Evolutionary conservation across 1,140 invertebrate genomes (phyloP).

Genomic region (Lycorma delicatula): DNA sequence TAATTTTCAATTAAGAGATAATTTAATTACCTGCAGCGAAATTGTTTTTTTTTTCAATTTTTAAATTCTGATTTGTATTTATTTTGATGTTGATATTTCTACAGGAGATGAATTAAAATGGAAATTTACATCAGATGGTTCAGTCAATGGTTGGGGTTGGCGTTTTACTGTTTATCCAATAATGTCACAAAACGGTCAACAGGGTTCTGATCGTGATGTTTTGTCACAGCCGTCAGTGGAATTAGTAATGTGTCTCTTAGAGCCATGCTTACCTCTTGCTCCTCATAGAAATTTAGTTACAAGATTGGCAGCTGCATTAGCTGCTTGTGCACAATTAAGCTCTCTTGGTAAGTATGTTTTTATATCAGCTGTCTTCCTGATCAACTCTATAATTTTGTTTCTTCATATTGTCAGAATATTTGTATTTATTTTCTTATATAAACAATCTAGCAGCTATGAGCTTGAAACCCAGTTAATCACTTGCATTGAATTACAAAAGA

Average conservation of each 20-base stretch:
- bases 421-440: no score
- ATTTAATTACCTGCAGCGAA: no score
- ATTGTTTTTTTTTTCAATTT: no score
- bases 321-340: constrained; percentile 81
- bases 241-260: constrained; percentile 77
- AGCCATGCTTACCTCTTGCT: constrained; percentile 57
- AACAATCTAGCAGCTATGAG: no score
- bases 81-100: constrained; percentile 18
- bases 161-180: constrained; percentile 90
- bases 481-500: no score
- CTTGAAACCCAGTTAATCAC: no score
- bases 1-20: no score
- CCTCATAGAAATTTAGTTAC: constrained; percentile 53
- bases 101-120: constrained; percentile 83
- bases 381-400: no score
- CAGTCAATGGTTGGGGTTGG: constrained; percentile 96
- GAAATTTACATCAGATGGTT: constrained; percentile 88
- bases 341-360: constrained; percentile 59
- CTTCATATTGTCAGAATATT: no score
- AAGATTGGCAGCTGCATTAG: constrained; percentile 73
- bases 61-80: no score
- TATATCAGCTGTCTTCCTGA: no score
- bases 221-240: constrained; percentile 84
- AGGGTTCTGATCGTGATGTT: constrained; percentile 66
- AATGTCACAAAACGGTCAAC: constrained; percentile 51